Evolutionary conservation across 1,140 invertebrate genomes (phyloP).

Genomic region (Eueides isabella): DNA sequence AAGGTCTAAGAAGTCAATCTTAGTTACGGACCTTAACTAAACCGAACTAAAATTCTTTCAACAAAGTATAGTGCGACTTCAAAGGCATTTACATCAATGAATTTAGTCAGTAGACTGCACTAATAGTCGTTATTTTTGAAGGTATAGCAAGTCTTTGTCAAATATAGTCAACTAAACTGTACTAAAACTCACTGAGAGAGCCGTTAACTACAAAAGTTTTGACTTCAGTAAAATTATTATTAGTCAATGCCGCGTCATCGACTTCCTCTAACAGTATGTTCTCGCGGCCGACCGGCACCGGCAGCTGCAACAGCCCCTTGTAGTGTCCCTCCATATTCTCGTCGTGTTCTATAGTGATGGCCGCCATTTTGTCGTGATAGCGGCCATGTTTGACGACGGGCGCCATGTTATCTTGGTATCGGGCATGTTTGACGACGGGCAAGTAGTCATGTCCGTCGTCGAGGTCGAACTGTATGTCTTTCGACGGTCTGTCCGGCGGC

Average conservation of each 20-base stretch:
- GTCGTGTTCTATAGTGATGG: too few relatives aligned
- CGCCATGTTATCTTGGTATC: too few relatives aligned
- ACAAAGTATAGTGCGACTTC: too few relatives aligned
- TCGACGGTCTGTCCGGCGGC: slow-evolving; percentile 64
- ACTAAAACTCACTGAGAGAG: slow-evolving; percentile 56
- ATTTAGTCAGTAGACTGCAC: too few relatives aligned
- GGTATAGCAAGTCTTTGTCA: neutral
- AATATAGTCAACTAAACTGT: slow-evolving; percentile 10
- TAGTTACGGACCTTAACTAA: too few relatives aligned
- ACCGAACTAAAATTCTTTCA: too few relatives aligned
- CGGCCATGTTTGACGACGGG: slow-evolving; percentile 73
- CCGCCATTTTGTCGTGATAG: slow-evolving; percentile 48
- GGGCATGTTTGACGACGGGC: slow-evolving; percentile 25
- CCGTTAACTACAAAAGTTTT: slow-evolving; percentile 73
- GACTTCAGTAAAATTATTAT: slow-evolving; percentile 62
- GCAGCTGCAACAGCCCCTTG: too few relatives aligned
- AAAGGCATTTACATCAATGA: too few relatives aligned
- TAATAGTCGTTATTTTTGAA: too few relatives aligned
- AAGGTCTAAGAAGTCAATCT: too few relatives aligned
- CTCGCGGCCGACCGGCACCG: slow-evolving; percentile 60
- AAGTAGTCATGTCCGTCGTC: slow-evolving; percentile 70
- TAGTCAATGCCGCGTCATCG: slow-evolving; percentile 55
- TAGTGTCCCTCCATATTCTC: slow-evolving; percentile 56
- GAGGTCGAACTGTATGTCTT: slow-evolving; percentile 76
- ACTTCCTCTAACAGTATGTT: slow-evolving; percentile 72